Evolutionary conservation across 2,888 invertebrate species (phyloP), one percentile per base, ranked within the genome.

Genomic region (Ptychoptera albimana): DNA sequence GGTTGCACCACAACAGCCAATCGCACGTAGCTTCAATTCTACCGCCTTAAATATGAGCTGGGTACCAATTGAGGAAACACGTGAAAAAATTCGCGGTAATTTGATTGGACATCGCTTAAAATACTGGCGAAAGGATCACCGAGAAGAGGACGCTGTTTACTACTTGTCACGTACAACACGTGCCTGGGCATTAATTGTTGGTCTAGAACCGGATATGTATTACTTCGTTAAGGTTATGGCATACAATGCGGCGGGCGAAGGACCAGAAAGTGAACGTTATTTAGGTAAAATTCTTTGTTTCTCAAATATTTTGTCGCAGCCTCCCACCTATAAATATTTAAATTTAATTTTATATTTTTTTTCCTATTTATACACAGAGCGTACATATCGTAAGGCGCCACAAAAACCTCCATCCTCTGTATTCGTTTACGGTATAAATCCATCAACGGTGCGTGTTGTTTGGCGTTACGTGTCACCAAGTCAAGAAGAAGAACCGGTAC

Each of bases 211-310:
- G 0, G 84, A 94, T 60, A 91, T 86, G 0, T 86, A 91, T 59
- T 97, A 97, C 66, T 82, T 73, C 56, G 89, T 96, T 1, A 88
- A 91, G 71, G 84, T 88, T 2, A 93, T 94, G 89, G 93, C 89
- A 0, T 94, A 88, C 58, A 96, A 96, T 68, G 78, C 85, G 0
- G 96, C 94, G 4, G 96, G 96, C 2, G 92, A 92, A 63, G 94
- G 94, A 4, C 89, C 92, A 0, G 93, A 94, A 61, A 92, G 92
- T 67, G 92, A 93, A 69, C 73, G 85, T 37, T 88, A 75, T 60
- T 66, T 84, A 50, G 79, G 77, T 77, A 59, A 30, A 8, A 42
- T 45, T n/a, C n/a, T n/a, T n/a, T n/a, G n/a, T n/a, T 32, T 12
- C 12, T 16, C 9, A 6, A 42, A 36, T 14, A 7, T n/a, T 8